Percentiles rank a stretch among this genome's conserved stretches.
phyloP scores from a whole-genome alignment of 2,888 invertebrate species.

The Cybosia mesomella region DNA sequence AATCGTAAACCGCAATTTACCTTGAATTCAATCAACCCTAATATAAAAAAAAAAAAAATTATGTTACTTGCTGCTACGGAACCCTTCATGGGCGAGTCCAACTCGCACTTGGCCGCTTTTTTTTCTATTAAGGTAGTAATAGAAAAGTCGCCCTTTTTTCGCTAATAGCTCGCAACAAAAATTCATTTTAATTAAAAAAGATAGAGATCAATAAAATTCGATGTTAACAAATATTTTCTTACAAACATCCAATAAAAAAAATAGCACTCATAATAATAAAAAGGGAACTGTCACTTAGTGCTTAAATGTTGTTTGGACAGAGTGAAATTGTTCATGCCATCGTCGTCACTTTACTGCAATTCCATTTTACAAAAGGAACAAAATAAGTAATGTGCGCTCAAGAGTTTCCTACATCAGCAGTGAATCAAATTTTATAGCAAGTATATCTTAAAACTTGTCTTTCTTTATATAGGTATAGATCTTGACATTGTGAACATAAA shows the following conservation, averaged over 20 bases:
- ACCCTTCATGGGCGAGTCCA: too few species aligned
- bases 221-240: background rate
- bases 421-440: background rate
- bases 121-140: too few species aligned
- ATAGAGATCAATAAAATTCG: background rate
- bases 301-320: conserved; percentile 19
- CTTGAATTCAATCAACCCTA: too few species aligned
- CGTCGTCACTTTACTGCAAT: conserved; percentile 10
- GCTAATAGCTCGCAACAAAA: background rate
- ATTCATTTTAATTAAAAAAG: background rate
- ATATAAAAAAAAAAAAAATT: too few species aligned
- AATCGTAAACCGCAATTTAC: too few species aligned
- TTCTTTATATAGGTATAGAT: too few species aligned
- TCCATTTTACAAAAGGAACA: conserved; percentile 3
- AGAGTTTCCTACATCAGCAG: background rate
- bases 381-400: background rate
- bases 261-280: background rate
- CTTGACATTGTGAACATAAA: too few species aligned
- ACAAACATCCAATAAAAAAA: background rate
- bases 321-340: conserved; percentile 15
- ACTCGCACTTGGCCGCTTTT: too few species aligned
- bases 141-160: too few species aligned
- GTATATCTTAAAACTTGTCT: background rate
- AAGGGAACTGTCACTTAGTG: conserved; percentile 9
- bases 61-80: too few species aligned